Conservation (phyloP, 2,113 vertebrate genomes). For the Condylura cristata region DNA sequence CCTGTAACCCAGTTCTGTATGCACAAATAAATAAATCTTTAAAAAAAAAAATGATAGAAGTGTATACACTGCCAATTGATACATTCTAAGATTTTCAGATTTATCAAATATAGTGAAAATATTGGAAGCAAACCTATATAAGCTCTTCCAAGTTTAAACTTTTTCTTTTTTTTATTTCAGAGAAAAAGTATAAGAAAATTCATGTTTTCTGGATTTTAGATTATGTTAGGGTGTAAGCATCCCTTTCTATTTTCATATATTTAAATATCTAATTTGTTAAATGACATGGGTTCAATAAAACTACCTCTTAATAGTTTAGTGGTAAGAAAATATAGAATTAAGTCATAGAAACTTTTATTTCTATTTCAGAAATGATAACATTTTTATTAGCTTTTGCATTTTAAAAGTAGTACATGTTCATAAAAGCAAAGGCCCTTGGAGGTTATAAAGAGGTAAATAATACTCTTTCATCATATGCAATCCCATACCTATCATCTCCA, state of each 20-base stretch:
- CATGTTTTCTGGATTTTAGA: not conserved
- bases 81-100: not conserved
- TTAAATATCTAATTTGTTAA: not conserved
- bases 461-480: not conserved
- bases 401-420: not conserved
- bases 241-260: not conserved
- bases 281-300: too few relatives aligned
- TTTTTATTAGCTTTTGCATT: not conserved
- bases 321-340: not conserved
- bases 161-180: not conserved
- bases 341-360: not conserved
- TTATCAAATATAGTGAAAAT: not conserved
- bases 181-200: not conserved
- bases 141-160: not conserved
- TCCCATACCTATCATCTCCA: not conserved
- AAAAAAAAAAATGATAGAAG: not conserved
- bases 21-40: too few relatives aligned
- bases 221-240: not conserved
- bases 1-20: too few relatives aligned
- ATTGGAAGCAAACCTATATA: not conserved
- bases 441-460: not conserved
- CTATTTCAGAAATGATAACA: not conserved
- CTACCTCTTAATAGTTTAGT: not conserved
- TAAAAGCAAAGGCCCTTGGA: not conserved
- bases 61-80: not conserved